Evolutionary conservation across 2,797 vertebrate genomes (phyloP).

Genomic region (Heterohyrax brucei): DNA sequence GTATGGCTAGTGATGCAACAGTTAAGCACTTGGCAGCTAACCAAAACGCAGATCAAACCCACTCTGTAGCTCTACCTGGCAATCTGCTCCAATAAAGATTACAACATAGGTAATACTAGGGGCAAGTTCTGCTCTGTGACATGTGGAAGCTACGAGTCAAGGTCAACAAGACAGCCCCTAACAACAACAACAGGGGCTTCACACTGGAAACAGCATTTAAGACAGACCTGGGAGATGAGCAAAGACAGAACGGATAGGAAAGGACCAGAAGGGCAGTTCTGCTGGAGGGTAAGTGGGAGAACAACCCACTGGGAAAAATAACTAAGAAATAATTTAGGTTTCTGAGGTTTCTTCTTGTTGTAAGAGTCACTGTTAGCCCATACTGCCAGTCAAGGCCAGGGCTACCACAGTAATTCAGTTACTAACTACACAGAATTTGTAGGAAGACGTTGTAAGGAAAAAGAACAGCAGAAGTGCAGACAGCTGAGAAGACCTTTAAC

Average conservation of each 20-base stretch:
- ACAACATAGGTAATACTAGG: too few relatives aligned
- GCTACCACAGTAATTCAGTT: conserved; percentile 14
- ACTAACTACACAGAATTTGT: neutral
- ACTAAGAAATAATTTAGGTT: neutral
- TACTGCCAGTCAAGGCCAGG: neutral
- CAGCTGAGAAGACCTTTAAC: conserved; percentile 36
- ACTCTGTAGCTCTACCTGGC: neutral
- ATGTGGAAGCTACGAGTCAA: too few relatives aligned
- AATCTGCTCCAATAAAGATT: neutral
- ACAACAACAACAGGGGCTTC: neutral
- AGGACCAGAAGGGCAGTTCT: neutral
- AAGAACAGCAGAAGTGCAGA: neutral
- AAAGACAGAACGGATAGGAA: neutral
- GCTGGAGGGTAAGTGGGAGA: too few relatives aligned
- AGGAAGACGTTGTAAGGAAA: neutral
- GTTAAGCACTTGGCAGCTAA: neutral
- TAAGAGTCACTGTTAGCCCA: neutral
- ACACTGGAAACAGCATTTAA: neutral
- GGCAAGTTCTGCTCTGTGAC: too few relatives aligned
- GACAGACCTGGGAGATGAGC: neutral
- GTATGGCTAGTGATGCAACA: too few relatives aligned
- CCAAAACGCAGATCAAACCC: neutral
- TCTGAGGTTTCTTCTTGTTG: neutral
- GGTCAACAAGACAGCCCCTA: too few relatives aligned
- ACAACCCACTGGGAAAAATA: neutral